Percentiles rank a stretch among this genome's conserved stretches.
Conservation (phyloP, 2,113 vertebrate species). For the Dicrurus megarhynchus region DNA sequence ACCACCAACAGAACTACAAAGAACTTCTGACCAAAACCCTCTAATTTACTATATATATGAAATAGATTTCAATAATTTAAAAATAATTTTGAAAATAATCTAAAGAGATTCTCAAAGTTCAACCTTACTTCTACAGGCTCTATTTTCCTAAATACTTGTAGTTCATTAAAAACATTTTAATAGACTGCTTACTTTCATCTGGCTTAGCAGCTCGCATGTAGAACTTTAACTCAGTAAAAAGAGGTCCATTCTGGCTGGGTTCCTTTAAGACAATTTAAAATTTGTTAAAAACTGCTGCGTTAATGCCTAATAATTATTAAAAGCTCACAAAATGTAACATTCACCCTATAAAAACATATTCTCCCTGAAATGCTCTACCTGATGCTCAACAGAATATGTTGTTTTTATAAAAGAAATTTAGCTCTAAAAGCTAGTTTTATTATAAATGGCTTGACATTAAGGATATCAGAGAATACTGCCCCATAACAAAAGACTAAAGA, state of each 20-base stretch:
- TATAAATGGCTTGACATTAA: background rate
- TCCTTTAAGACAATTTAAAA: conserved; percentile 81
- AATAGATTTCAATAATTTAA: background rate
- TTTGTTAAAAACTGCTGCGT: background rate
- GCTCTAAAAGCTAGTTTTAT: background rate
- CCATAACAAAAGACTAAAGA: background rate
- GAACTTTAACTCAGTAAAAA: conserved; percentile 95
- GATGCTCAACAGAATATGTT: background rate
- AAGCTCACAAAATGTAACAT: background rate
- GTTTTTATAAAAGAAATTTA: background rate
- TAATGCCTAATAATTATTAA: background rate
- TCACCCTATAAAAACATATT: background rate
- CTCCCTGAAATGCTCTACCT: background rate
- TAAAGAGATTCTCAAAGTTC: background rate
- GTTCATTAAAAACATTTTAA: conserved; percentile 55
- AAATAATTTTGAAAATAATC: background rate
- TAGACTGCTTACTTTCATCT: conserved; percentile 86
- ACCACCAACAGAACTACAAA: background rate
- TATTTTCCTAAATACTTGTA: conserved; percentile 9
- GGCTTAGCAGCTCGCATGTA: conserved; percentile 96
- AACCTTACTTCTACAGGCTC: background rate
- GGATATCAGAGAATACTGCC: background rate
- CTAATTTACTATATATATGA: background rate
- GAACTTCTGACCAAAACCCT: background rate
- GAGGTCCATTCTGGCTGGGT: conserved; percentile 92